These are phyloP conservation scores for Trichopoda pennipes DNA, from an alignment of 2,888 invertebrate genomes.

Conservation along the genomic window DNA sequence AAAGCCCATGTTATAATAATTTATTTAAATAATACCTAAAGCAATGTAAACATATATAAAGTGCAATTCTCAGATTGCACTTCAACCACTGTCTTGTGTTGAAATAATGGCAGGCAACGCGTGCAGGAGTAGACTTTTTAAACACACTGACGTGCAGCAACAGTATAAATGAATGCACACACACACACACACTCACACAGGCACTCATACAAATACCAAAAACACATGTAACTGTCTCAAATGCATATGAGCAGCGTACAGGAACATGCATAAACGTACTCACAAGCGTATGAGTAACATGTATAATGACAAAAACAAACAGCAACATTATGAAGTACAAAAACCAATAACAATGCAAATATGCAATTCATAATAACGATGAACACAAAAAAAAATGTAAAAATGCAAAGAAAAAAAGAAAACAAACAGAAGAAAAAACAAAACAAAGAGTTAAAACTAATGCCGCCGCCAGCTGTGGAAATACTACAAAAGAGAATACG, in stretches of 20 bases:
- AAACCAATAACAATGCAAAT: slow-evolving; percentile 58
- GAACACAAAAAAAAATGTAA: slow-evolving; percentile 37
- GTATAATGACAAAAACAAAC: slow-evolving; percentile 55
- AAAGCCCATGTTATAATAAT: slow-evolving; percentile 35
- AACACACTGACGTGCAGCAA: slow-evolving; percentile 5
- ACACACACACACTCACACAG: background rate
- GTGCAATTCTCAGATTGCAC: slow-evolving; percentile 59
- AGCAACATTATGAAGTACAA: slow-evolving; percentile 28
- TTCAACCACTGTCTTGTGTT: slow-evolving; percentile 58
- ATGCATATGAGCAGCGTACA: slow-evolving; percentile 64
- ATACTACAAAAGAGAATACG: slow-evolving; percentile 42
- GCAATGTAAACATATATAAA: slow-evolving; percentile 54
- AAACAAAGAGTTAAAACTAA: slow-evolving; percentile 49
- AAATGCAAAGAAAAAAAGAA: background rate
- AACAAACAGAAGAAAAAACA: background rate
- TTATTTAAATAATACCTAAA: slow-evolving; percentile 44
- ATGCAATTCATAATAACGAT: slow-evolving; percentile 55
- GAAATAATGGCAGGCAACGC: slow-evolving; percentile 54
- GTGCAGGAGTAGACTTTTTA: slow-evolving; percentile 52
- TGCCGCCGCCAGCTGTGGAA: slow-evolving; percentile 60
- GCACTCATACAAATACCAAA: slow-evolving; percentile 2
- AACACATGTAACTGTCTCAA: slow-evolving; percentile 60
- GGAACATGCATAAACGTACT: slow-evolving; percentile 37
- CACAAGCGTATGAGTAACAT: slow-evolving; percentile 57
- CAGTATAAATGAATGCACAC: background rate